A percentile compares a stretch with the other conserved stretches of the same genome.
Conservation (phyloP, 2,797 vertebrate genomes). For the Hybognathus amarus region DNA sequence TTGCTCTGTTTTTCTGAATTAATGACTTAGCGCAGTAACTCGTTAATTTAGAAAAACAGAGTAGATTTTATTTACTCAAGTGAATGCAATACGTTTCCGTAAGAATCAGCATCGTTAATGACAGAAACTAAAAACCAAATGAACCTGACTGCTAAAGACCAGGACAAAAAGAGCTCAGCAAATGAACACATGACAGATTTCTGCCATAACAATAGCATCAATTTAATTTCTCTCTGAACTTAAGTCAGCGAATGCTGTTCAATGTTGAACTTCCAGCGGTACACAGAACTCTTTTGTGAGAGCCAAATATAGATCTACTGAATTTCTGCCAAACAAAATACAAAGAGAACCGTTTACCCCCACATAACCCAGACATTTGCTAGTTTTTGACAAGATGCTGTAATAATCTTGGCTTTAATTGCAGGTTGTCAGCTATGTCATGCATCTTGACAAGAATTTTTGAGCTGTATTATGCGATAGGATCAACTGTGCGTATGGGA, state of each 20-base stretch:
- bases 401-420: conserved; percentile 35
- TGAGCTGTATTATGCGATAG: background rate
- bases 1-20: too few species aligned
- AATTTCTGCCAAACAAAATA: background rate
- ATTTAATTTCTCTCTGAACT: background rate
- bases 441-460: conserved; percentile 7
- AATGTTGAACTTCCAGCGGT: background rate
- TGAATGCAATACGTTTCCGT: too few species aligned
- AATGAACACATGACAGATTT: background rate
- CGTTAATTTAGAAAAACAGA: too few species aligned
- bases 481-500: background rate
- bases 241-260: background rate
- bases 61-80: too few species aligned
- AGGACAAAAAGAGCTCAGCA: background rate
- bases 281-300: background rate
- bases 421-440: background rate
- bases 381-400: background rate
- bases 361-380: background rate
- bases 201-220: background rate
- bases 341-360: background rate
- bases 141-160: background rate
- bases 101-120: too few species aligned
- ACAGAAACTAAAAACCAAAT: background rate
- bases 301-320: conserved; percentile 16
- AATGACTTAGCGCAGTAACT: too few species aligned